Evolutionary conservation across 1,140 invertebrate genomes (phyloP).

Genomic region (Chironomus striatipennis): DNA sequence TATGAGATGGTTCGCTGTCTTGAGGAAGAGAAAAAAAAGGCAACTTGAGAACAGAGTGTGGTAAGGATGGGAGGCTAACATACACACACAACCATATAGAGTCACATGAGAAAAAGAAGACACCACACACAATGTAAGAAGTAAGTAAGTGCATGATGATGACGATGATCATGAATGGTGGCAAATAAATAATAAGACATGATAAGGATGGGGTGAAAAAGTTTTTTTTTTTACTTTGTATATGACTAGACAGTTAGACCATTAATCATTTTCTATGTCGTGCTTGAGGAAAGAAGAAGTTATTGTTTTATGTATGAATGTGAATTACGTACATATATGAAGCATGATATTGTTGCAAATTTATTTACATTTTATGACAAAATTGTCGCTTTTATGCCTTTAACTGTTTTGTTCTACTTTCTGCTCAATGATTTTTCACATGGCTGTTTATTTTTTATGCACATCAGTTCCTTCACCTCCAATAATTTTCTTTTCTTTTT

Average conservation of each 20-base stretch:
- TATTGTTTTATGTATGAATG: conserved; percentile 21
- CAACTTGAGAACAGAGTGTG: background rate
- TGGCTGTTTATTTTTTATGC: too few species aligned
- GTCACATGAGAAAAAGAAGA: too few species aligned
- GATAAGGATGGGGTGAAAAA: background rate
- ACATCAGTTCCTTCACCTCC: too few species aligned
- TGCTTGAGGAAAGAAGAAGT: background rate
- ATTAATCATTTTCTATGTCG: conserved; percentile 16
- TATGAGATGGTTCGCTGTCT: conserved; percentile 11
- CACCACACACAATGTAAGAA: too few species aligned
- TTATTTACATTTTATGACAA: conserved; percentile 23
- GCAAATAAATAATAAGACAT: background rate
- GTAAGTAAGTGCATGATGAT: too few species aligned
- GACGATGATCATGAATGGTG: too few species aligned
- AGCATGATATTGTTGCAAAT: conserved; percentile 1
- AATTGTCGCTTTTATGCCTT: background rate
- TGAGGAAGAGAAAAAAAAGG: background rate
- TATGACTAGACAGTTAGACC: conserved; percentile 20
- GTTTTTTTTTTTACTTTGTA: background rate
- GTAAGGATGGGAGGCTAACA: background rate
- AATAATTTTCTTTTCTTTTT: too few species aligned
- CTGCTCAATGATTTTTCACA: background rate
- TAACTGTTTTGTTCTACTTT: background rate
- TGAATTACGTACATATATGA: background rate
- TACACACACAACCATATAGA: too few species aligned